Evolutionary conservation across 2,113 vertebrate species (phyloP), one percentile per base, ranked within the genome.

Genomic region (Pseudopodoces humilis): DNA sequence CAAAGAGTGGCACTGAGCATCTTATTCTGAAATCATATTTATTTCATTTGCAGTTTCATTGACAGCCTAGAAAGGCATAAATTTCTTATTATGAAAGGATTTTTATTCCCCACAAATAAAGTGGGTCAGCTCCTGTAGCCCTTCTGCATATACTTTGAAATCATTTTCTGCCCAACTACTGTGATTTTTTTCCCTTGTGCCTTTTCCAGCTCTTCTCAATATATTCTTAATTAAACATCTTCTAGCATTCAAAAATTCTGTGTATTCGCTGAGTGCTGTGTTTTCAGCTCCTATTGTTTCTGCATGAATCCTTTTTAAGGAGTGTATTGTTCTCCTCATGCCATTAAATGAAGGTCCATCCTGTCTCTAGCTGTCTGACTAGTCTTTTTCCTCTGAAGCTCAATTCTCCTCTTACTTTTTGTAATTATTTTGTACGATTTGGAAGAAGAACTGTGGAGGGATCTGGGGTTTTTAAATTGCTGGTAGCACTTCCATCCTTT

Each of bases 81-180:
- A 92, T 97, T 95, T 93, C 84, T 94, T 92, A 75, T 70, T 68
- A 86, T 67, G 53, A 81, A 92, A 95, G 81, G 52, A 71, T 76
- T 95, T 93, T 94, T 94, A 50, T 87, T 94, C 30, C 88, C 64
- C 83, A 69, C 52, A 89, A 86, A 88, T 95, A 88, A 95, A 97
- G 35, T 92, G 72, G 88, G 92, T 97, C 94, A 95, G 52, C 52
- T 95, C 39, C 80, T 81, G 37, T 79, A 89, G 85, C 56, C 83
- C 63, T 93, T 82, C 39, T 94, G 91, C 94, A 94, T 96, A 50
- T 64, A 88, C 95, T 95, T 90, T 95, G 88, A 96, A 96, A 94
- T 92, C 1, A 88, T 96, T 93, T 95, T 91, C 94, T 97, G 83
- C 80, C 84, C 87, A 87, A 55, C 8, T 79, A 89, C 92, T 93